Base-by-base conservation (phyloP, 2,113 vertebrate species). In the Caretta caretta region DNA sequence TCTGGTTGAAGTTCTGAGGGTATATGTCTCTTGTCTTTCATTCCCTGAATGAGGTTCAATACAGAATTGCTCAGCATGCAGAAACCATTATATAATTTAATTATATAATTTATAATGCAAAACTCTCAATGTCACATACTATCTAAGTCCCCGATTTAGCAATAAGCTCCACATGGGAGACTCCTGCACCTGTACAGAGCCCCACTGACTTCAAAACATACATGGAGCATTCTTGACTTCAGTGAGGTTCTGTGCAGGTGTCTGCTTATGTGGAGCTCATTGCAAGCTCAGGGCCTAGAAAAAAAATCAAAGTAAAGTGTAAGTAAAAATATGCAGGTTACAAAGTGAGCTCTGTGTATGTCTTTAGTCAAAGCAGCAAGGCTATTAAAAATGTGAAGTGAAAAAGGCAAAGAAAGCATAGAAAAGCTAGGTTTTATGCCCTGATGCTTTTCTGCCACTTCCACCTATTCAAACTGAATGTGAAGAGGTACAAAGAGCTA, bases 1-100 rank as follows among this genome's bases (percentile, higher is more conserved):
- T 90, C 86, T 84, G 90, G 54, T 93, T 92, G 90, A 95, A 85
- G 72, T 83, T 11, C 1, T 38, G 56, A 86, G 49, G 9, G 59
- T 31, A 62, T 82, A 51, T 79, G 90, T 91, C 92, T 83, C 22
- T 53, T 48, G 25, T 53, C 84, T 94, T 93, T 95, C 88, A 50
- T 84, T 49, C 25, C 48, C 42, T 46, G 88, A 95, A 92, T 5
- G 84, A 0, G 0, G 56, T 89, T 27, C 86, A 91, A 94, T 3
- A 42, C 24, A 92, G 62, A 90, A 35, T n/a, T 80, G 7, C 56
- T 86, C 69, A 50, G 53, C 83, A 14, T 72, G 69, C 80, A 86
- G 80, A 56, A 94, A 24, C 22, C 22, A 42, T n/a, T 72, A 72
- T 90, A 88, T 88, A 84, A 94, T 84, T 54, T n/a, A 42, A 42